Evolutionary conservation across 2,888 invertebrate species (phyloP).

Genomic region (Spilarctia lutea): DNA sequence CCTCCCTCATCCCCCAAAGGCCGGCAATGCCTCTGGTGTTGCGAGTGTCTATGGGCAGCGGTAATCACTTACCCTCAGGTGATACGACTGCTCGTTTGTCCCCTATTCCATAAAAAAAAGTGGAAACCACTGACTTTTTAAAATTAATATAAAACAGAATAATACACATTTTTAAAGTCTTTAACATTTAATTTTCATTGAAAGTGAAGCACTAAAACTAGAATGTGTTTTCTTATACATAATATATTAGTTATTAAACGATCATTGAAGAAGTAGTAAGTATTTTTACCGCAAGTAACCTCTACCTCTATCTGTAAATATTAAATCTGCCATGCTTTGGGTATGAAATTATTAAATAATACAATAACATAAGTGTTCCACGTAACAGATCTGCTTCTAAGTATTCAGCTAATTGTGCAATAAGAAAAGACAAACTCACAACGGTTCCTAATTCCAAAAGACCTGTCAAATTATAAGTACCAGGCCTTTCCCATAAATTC

Average conservation of each 20-base stretch:
- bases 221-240: too few species aligned
- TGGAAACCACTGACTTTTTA: too few species aligned
- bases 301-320: not conserved
- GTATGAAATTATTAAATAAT: not conserved
- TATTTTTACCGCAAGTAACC: not conserved
- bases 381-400: conserved; percentile 4
- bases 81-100: too few species aligned
- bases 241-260: not conserved
- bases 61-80: too few species aligned
- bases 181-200: not conserved
- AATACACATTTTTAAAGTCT: too few species aligned
- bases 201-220: not conserved
- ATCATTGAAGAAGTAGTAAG: not conserved
- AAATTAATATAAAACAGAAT: too few species aligned
- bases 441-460: conserved; percentile 62
- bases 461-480: conserved; percentile 71
- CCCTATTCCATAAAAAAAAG: too few species aligned
- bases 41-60: too few species aligned
- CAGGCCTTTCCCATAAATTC: conserved; percentile 76
- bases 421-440: conserved; percentile 45
- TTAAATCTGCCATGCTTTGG: conserved; percentile 11
- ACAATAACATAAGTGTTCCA: conserved; percentile 4
- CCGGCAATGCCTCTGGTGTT: too few species aligned
- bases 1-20: too few species aligned
- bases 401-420: conserved; percentile 14